These are phyloP conservation scores for Protodeltote pygarga DNA, from an alignment of 2,888 invertebrate species.

Conservation along the genomic window DNA sequence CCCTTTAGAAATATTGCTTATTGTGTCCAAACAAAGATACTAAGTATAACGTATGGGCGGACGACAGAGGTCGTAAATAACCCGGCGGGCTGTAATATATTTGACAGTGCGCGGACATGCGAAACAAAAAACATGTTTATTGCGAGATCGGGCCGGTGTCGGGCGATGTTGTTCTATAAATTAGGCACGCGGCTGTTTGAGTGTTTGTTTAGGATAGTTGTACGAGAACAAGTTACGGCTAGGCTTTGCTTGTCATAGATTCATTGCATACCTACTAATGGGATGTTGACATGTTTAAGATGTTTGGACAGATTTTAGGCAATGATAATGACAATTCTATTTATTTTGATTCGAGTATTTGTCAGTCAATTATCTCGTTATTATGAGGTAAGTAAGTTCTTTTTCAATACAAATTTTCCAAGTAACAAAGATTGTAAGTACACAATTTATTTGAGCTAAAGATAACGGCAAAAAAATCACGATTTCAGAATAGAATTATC, in stretches of 20 bases:
- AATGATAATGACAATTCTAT: not conserved
- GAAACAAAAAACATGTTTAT: conserved; percentile 87
- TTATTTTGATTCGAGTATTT: no score
- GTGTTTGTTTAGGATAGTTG: conserved; percentile 71
- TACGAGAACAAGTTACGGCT: conserved; percentile 47
- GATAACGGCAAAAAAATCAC: conserved; percentile 15
- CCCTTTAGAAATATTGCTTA: conserved; percentile 87
- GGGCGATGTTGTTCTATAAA: conserved; percentile 68
- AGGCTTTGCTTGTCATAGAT: conserved; percentile 39
- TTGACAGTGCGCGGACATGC: conserved; percentile 87
- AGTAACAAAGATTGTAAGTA: no score
- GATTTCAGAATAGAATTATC: conserved; percentile 24
- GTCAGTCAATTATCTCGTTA: not conserved
- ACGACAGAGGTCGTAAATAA: conserved; percentile 85
- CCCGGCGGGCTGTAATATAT: conserved; percentile 86
- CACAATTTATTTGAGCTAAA: no score
- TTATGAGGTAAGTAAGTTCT: no score
- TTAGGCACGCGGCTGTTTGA: conserved; percentile 70
- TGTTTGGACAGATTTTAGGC: conserved; percentile 4
- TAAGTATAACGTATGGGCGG: conserved; percentile 87
- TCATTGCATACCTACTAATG: conserved; percentile 47
- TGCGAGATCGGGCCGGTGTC: conserved; percentile 72
- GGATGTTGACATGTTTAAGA: conserved; percentile 46
- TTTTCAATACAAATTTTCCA: not conserved
- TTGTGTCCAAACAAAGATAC: conserved; percentile 88